These are phyloP conservation scores for Kuschelorhynchus macadamiae DNA, from an alignment of 2,888 invertebrate genomes.

Conservation along the genomic window DNA sequence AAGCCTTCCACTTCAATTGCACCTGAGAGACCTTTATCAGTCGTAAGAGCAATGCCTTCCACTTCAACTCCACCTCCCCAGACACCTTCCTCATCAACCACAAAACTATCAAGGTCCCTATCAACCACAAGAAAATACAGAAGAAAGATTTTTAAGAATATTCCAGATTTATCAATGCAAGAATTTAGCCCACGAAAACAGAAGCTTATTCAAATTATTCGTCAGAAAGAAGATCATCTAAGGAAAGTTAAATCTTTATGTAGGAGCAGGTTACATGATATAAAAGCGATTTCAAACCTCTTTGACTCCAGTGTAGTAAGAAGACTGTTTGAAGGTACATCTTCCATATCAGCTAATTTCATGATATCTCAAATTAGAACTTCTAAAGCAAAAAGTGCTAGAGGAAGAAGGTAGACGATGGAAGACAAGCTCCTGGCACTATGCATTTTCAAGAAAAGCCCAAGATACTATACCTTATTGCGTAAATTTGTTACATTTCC, in stretches of 20 bases:
- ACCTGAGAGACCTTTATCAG: no score
- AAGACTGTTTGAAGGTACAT: constrained; percentile 26
- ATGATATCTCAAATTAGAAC: constrained; percentile 18
- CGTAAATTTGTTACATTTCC: constrained; percentile 46
- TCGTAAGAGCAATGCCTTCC: no score
- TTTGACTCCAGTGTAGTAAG: constrained; percentile 23
- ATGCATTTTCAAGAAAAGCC: constrained; percentile 22
- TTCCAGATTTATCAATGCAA: neutral
- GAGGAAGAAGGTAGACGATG: constrained; percentile 46
- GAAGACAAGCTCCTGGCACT: constrained; percentile 45
- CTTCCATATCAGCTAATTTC: constrained; percentile 31
- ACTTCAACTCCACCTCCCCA: no score
- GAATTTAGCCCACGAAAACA: constrained; percentile 22
- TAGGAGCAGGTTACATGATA: constrained; percentile 29
- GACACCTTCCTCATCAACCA: constrained; percentile 5
- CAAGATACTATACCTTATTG: constrained; percentile 35
- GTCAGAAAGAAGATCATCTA: constrained; percentile 40
- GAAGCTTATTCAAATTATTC: constrained; percentile 32
- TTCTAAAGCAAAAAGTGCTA: constrained; percentile 15
- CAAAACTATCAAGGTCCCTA: no score
- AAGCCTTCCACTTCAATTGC: constrained; percentile 35
- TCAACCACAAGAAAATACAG: neutral
- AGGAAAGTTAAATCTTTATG: constrained; percentile 38
- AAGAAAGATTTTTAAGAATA: constrained; percentile 8
- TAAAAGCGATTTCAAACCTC: constrained; percentile 36